Evolutionary conservation across 2,888 invertebrate species (phyloP), one percentile per base, ranked within the genome.

Genomic region (Leptinotarsa peninsularis): DNA sequence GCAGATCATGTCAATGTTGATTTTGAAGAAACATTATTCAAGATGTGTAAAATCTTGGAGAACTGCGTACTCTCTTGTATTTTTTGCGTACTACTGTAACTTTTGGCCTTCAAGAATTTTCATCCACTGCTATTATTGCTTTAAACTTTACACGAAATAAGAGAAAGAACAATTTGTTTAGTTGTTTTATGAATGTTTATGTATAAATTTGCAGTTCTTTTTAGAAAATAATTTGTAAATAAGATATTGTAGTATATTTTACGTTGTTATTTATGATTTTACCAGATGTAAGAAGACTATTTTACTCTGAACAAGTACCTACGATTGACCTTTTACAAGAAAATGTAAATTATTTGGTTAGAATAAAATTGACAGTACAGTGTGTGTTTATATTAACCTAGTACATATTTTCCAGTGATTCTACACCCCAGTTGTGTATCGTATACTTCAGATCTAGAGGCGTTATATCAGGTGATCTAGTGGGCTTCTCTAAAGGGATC

Each of bases 241-340:
- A 58, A 27, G 58, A 58, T 58, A 58, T 58, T 58, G 58, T 58
- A 58, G 58, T 14, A 23, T 23, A 58, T 58, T 58, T 58, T 23
- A 58, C 23, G 14, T 58, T 58, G 58, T 58, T 58, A 58, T 58
- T 58, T 58, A 58, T 58, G 23, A 58, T 58, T 58, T 75, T 76
- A 75, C 73, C 75, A 69, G 67, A 49, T 76, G 76, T 75, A 73
- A 74, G 56, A 50, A 73, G 69, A 63, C 50, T 21, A 66, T 67
- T 58, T 33, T 67, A 67, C 71, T 71, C 69, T 67, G 66, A 77
- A 77, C 76, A 79, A 74, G 77, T 80, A 80, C 78, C 78, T 78
- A 78, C 74, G 71, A 75, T 76, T 76, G 76, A 80, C 74, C 76
- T 81, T 81, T 80, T 80, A 78, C 81, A 81, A 79, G 79, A 78